A percentile compares a stretch with the other conserved stretches of the same genome.
Conservation (phyloP, 2,888 invertebrate species). For the Apotomis turbidana region DNA sequence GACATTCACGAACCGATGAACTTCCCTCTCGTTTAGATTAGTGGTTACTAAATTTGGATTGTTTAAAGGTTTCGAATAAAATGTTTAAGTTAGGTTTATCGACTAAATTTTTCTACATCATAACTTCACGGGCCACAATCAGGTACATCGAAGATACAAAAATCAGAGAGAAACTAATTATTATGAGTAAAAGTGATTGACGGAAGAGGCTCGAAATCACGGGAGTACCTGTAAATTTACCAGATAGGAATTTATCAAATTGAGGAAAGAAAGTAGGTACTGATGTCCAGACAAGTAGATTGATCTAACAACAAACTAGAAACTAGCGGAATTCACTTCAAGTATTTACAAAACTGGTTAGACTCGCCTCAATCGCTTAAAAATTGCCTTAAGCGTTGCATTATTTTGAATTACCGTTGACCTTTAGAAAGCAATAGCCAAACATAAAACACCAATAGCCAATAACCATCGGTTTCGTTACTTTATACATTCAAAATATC, state of each 20-base stretch:
- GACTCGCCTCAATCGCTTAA: background rate
- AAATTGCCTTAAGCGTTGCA: background rate
- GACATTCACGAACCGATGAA: slow-evolving; percentile 55
- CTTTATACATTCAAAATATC: slow-evolving; percentile 19
- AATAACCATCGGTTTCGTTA: slow-evolving; percentile 13
- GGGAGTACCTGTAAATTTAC: background rate
- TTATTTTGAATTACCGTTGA: slow-evolving; percentile 11
- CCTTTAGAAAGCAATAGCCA: slow-evolving; percentile 13
- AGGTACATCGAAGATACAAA: no score
- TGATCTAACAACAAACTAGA: background rate
- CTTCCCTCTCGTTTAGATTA: slow-evolving; percentile 55
- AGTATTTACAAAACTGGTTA: background rate
- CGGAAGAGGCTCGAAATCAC: background rate
- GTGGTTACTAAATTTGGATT: slow-evolving; percentile 30
- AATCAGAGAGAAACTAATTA: no score
- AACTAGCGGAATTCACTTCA: background rate
- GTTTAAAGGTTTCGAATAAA: no score
- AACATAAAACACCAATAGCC: slow-evolving; percentile 1
- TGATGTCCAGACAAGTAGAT: background rate
- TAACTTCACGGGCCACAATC: no score
- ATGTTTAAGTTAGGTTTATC: background rate
- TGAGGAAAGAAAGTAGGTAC: background rate
- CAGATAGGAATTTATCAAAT: background rate
- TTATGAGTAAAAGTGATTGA: background rate
- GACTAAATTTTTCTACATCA: background rate